phyloP scores from a whole-genome alignment of 2,888 invertebrate genomes.

The Nebria brevicollis region DNA sequence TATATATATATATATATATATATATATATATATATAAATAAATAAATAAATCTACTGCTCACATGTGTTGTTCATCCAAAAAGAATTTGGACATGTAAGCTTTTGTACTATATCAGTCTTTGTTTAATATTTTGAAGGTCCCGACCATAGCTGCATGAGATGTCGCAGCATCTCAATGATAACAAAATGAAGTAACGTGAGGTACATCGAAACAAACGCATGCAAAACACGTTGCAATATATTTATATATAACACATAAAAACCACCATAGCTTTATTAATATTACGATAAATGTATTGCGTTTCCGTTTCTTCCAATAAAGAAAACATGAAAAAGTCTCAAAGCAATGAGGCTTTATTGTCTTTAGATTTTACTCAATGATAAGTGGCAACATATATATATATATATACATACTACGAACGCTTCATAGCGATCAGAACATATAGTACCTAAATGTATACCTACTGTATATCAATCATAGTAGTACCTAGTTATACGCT shows the following conservation, averaged over 20 bases:
- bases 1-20: background rate
- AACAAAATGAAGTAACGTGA: background rate
- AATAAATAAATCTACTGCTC: background rate
- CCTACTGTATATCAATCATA: too few relatives aligned
- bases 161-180: background rate
- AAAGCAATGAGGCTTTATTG: background rate
- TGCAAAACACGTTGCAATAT: background rate
- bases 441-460: too few relatives aligned
- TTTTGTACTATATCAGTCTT: slow-evolving; percentile 1
- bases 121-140: background rate
- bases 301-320: background rate
- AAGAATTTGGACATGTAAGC: background rate
- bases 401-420: too few relatives aligned
- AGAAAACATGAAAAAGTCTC: background rate
- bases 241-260: background rate
- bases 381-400: too few relatives aligned
- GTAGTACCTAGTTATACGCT: background rate
- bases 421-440: too few relatives aligned
- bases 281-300: background rate
- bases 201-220: background rate
- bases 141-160: background rate
- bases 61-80: background rate
- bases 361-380: background rate
- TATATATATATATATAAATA: background rate
- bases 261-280: background rate